Evolutionary conservation across 2,113 vertebrate species (phyloP).

Genomic region (Malurus alboscapulatus): DNA sequence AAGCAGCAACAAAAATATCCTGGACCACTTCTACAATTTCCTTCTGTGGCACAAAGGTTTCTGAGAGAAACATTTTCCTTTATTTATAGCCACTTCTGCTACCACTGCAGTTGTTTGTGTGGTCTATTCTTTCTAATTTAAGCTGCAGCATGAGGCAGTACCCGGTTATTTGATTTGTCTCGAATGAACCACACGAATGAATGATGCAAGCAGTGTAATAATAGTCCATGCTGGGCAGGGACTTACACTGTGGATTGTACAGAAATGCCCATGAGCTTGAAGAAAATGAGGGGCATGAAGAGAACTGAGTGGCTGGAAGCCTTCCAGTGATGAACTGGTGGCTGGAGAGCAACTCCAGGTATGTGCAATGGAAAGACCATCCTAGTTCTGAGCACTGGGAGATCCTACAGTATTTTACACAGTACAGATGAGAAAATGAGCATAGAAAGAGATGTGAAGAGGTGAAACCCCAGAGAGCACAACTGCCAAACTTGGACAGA

Average conservation of each 20-base stretch:
- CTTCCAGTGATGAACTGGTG: neutral
- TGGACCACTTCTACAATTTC: neutral
- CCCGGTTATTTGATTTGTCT: conserved; percentile 20
- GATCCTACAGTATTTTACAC: neutral
- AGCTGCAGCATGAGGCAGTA: neutral
- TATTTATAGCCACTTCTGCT: conserved; percentile 38
- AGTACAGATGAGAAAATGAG: neutral
- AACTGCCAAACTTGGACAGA: neutral
- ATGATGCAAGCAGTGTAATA: neutral
- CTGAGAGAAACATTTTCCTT: conserved; percentile 22
- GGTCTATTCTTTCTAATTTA: conserved; percentile 51
- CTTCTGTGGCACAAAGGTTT: conserved; percentile 28
- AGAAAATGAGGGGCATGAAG: neutral
- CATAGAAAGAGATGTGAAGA: neutral
- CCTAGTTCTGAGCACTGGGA: neutral
- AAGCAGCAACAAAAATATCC: conserved; percentile 37
- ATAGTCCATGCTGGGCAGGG: neutral
- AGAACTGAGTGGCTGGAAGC: neutral
- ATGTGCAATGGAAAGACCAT: neutral
- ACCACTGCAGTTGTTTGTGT: neutral
- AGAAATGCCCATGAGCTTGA: neutral
- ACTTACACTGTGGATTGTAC: neutral
- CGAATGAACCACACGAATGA: neutral
- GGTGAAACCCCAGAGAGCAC: neutral
- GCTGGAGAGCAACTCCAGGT: neutral